phyloP scores from a whole-genome alignment of 2,888 invertebrate genomes.

The Drosophila sordidula region DNA sequence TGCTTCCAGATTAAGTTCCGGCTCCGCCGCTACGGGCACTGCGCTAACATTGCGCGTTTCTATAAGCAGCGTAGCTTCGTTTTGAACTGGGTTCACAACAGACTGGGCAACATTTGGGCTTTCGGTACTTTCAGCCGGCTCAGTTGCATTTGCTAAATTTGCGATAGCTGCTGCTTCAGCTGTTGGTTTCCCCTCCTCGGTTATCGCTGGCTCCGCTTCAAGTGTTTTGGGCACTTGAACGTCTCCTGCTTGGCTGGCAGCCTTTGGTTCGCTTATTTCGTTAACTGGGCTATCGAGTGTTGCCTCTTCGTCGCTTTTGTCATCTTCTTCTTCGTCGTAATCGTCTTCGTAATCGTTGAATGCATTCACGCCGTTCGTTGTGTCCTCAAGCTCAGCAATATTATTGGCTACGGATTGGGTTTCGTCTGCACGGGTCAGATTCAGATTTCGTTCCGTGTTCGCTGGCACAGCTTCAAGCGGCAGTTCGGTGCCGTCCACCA shows the following conservation, averaged over 20 bases:
- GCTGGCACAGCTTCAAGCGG: constrained; percentile 49
- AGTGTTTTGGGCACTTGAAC: background rate
- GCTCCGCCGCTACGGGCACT: background rate
- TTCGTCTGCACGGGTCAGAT: constrained; percentile 9
- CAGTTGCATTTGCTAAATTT: background rate
- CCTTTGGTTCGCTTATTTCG: constrained; percentile 29
- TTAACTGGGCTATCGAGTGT: constrained; percentile 51
- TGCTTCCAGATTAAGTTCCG: background rate
- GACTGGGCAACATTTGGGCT: background rate
- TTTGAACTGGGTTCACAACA: background rate
- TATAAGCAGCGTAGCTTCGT: constrained; percentile 4
- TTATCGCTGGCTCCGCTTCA: background rate
- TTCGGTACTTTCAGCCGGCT: background rate
- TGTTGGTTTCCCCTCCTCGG: background rate
- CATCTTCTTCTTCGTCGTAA: constrained; percentile 57
- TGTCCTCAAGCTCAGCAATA: constrained; percentile 8
- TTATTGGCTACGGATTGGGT: background rate
- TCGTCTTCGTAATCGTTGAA: constrained; percentile 70
- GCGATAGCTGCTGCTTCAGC: background rate
- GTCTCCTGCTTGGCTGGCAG: constrained; percentile 5
- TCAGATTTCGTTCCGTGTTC: constrained; percentile 30
- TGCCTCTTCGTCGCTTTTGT: constrained; percentile 55
- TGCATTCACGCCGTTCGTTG: constrained; percentile 35
- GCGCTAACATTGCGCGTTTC: constrained; percentile 23
- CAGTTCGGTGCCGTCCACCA: constrained; percentile 90